Evolutionary conservation across 2,888 invertebrate species (phyloP), one percentile per base, ranked within the genome.

Genomic region (Endomychus coccineus): DNA sequence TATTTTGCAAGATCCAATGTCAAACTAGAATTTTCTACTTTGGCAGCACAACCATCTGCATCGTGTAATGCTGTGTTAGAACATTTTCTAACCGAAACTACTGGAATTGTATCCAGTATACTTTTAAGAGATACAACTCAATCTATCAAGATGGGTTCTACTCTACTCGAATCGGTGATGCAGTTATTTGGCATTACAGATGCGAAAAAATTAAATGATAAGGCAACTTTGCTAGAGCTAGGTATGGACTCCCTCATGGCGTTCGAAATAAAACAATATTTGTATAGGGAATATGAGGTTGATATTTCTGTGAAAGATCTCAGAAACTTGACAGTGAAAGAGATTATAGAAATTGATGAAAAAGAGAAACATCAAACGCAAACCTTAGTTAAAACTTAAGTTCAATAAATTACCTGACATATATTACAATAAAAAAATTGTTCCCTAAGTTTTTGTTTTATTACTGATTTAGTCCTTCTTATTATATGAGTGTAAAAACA

Each of bases 261-360:
- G 15, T 43, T 49, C n/a, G 53, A 53, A 45, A 50, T 51, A 9
- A 50, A 53, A 24, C 53, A 53, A 41, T 48, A 44, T 4, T 28
- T 52, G 3, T 50, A 45, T 27, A 44, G 52, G 36, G 49, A 47
- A 27, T 44, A 36, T 28, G 46, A 49, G 5, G 19, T 53, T 5
- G 51, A 51, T 16, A 33, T 46, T 3, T 34, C 11, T 13, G 32
- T 36, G 3, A 46, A 48, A 12, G 46, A 49, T 16, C 46, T 50
- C 10, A 38, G 50, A 15, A 40, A 46, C 9, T 16, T 48, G 10
- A 51, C 49, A 2, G 39, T 51, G 4, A 32, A 40, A 10, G 16
- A 44, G 19, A 36, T 52, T 10, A 38, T 32, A 19, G 32, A 32
- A 27, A 27, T 37, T 7, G 32, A 37, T 2, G 16, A 16, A 4